These are phyloP conservation scores for Alligator mississippiensis DNA, from an alignment of 2,113 vertebrate genomes.

Conservation along the genomic window DNA sequence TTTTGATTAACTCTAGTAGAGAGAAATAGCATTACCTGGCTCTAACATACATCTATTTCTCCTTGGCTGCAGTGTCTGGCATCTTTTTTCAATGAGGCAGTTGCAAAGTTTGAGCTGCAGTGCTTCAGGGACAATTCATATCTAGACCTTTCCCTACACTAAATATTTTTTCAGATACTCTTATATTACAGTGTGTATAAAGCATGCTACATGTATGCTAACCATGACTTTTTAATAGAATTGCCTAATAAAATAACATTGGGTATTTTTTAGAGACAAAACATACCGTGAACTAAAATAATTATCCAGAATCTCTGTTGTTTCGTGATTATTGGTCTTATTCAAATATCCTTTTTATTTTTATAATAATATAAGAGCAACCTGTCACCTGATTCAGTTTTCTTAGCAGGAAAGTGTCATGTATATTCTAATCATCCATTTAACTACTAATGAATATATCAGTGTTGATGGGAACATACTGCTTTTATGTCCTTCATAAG, in stretches of 20 bases:
- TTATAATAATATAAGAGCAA: background rate
- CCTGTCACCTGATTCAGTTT: background rate
- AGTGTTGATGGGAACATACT: background rate
- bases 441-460: conserved; percentile 1
- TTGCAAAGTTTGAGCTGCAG: background rate
- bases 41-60: background rate
- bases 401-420: background rate
- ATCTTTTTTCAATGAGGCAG: background rate
- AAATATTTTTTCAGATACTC: background rate
- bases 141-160: background rate
- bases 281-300: background rate
- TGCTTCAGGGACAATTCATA: background rate
- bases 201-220: background rate
- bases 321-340: background rate
- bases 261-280: background rate
- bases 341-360: background rate
- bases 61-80: background rate
- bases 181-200: background rate
- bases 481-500: background rate
- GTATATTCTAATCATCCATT: background rate
- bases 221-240: background rate
- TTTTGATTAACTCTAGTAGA: background rate
- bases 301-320: background rate
- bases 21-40: background rate
- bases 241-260: background rate